phyloP scores from a whole-genome alignment of 2,797 vertebrate genomes.

The Sphaeramia orbicularis region DNA sequence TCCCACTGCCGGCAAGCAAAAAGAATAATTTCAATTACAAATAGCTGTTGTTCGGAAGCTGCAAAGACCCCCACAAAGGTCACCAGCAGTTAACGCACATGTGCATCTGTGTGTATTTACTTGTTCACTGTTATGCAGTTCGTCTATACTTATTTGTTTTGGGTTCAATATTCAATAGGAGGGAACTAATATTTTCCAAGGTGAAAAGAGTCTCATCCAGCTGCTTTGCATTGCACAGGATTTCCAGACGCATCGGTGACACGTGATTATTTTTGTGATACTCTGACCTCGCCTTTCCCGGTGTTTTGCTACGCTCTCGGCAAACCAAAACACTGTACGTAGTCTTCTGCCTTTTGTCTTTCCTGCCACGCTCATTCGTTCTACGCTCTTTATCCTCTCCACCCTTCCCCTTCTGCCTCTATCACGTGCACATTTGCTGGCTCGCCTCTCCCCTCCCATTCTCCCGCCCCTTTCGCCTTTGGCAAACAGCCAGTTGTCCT shows the following conservation, averaged over 20 bases:
- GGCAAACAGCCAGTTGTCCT: slow-evolving; percentile 46
- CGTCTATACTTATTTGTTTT: slow-evolving; percentile 7
- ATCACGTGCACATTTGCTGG: neutral
- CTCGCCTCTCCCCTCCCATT: slow-evolving; percentile 3
- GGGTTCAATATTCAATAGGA: slow-evolving; percentile 12
- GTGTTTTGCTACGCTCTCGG: slow-evolving; percentile 33
- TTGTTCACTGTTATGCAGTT: neutral
- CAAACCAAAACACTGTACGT: slow-evolving; percentile 53
- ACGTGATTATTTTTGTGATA: slow-evolving; percentile 48
- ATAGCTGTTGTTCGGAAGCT: slow-evolving; percentile 35
- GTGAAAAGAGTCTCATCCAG: slow-evolving; percentile 21
- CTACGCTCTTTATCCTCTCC: slow-evolving; percentile 42
- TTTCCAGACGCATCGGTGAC: slow-evolving; percentile 26
- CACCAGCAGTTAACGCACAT: slow-evolving; percentile 38
- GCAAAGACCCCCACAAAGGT: slow-evolving; percentile 59
- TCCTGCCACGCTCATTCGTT: slow-evolving; percentile 51
- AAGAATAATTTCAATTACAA: slow-evolving; percentile 68
- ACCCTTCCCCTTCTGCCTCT: slow-evolving; percentile 14
- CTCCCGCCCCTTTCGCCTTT: slow-evolving; percentile 18
- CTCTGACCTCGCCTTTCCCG: slow-evolving; percentile 47
- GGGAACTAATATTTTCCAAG: slow-evolving; percentile 25
- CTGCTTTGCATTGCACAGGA: slow-evolving; percentile 42
- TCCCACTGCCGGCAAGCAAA: slow-evolving; percentile 53
- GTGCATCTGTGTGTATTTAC: slow-evolving; percentile 21
- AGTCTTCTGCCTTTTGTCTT: slow-evolving; percentile 61